Base-by-base conservation (phyloP, 37 sponge, comb jelly and placozoan species). In the Aphrocallistes beatrix region DNA sequence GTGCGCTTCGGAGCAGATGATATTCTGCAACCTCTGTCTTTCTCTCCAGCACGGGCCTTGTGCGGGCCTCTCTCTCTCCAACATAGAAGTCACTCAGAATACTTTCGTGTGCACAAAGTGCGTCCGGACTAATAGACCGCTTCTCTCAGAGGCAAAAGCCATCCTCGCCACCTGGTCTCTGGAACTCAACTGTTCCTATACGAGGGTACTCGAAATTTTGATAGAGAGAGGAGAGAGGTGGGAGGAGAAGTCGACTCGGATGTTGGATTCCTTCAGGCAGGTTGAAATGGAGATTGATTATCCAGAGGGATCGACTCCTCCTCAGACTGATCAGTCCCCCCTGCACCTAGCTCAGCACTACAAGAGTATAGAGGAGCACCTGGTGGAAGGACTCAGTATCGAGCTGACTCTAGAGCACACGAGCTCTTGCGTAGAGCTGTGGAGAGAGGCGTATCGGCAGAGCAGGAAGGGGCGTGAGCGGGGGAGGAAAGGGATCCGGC, bases 1-100 rank as follows among this genome's bases (percentile, higher is more conserved):
- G 75, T 30, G 75, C 25, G 75, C 75, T 60, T 60, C 75, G 25
- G 75, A 60, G 75, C 75, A 60, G 75, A 60, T 60, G 75, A 60
- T 60, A 60, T 60, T 60, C 75, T 60, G 75, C 34, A 60, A 60
- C 75, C 75, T 19, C 28, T 60, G 75, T 60, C 75, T 60, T 6
- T 19, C 75, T 13, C 34, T 60, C 6, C 75, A 60, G 34, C 75
- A 60, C 75, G 75, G 75, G 34, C 75, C 75, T 30, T 60, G 75
- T 60, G 75, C 75, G 6, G 75, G 75, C 25, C 34, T 60, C 32
- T 60, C 75, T 13, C 75, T 60, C 32, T 3, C 75, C n/a, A 60
- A 60, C 75, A 60, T 60, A 19, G 75, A 60, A 30, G 34, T 60
- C 34, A 60, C 75, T 3, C 75, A 60, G 75, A 60, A 60, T 60